These are phyloP conservation scores for Drosophila melanica DNA, from an alignment of 1,140 invertebrate species.

Conservation along the genomic window DNA sequence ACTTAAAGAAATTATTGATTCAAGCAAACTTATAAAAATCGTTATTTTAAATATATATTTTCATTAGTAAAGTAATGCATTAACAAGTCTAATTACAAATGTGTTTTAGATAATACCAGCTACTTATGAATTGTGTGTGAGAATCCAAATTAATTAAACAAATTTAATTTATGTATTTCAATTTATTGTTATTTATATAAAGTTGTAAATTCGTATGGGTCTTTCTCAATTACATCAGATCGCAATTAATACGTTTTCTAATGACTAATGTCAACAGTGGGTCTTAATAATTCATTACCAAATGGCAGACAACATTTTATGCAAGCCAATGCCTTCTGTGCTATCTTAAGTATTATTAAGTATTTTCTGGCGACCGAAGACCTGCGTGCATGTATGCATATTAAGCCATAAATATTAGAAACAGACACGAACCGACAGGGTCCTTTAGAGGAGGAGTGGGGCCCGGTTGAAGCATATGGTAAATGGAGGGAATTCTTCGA, in stretches of 20 bases:
- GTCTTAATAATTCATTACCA: constrained; percentile 71
- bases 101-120: too few relatives aligned
- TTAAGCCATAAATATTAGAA: constrained; percentile 76
- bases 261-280: constrained; percentile 23
- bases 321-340: constrained; percentile 35
- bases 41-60: too few relatives aligned
- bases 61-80: too few relatives aligned
- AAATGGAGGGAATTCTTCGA: constrained; percentile 51
- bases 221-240: too few relatives aligned
- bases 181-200: too few relatives aligned
- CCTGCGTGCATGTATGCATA: constrained; percentile 74
- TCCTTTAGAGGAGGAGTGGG: background rate
- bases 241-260: constrained; percentile 7
- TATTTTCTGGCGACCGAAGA: constrained; percentile 48
- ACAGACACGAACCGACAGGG: constrained; percentile 11
- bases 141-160: too few relatives aligned
- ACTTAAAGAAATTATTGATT: too few relatives aligned
- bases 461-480: constrained; percentile 34
- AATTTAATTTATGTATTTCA: too few relatives aligned
- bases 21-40: too few relatives aligned
- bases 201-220: too few relatives aligned
- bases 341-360: constrained; percentile 59
- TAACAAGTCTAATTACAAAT: too few relatives aligned
- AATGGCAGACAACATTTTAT: constrained; percentile 29
- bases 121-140: background rate